Conservation (phyloP, 2,888 invertebrate genomes). For the Cerceris rybyensis region DNA sequence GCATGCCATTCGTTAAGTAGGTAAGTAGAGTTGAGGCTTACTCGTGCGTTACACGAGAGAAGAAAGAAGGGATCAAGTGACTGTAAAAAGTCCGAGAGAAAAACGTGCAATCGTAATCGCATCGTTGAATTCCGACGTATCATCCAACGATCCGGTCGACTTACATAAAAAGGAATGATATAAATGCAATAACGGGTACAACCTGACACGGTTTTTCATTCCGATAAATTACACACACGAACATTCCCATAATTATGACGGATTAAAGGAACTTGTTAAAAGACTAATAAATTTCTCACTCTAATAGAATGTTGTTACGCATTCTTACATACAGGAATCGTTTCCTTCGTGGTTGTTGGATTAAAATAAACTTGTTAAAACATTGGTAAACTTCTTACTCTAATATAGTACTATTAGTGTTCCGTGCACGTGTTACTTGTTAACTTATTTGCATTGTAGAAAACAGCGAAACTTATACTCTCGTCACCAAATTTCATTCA, state of each 20-base stretch:
- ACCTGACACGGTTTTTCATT: slow-evolving; percentile 1
- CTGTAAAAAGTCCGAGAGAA: slow-evolving; percentile 16
- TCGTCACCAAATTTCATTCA: too few species aligned
- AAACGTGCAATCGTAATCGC: slow-evolving; percentile 43
- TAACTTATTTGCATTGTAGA: too few species aligned
- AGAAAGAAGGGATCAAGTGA: slow-evolving; percentile 39
- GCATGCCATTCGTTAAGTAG: slow-evolving; percentile 70
- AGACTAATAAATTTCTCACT: too few species aligned
- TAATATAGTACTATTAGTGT: too few species aligned
- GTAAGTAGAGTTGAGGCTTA: slow-evolving; percentile 71
- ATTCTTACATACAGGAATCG: too few species aligned
- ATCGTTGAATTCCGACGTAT: slow-evolving; percentile 36
- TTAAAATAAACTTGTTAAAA: too few species aligned
- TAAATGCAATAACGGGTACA: slow-evolving; percentile 18
- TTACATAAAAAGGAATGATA: slow-evolving; percentile 29
- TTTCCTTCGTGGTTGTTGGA: too few species aligned
- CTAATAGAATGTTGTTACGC: too few species aligned
- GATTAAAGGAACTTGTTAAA: not conserved
- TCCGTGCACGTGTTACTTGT: too few species aligned
- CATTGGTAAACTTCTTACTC: too few species aligned
- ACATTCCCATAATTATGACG: not conserved
- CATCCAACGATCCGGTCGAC: slow-evolving; percentile 28
- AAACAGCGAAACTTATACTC: too few species aligned
- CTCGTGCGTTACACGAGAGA: slow-evolving; percentile 66
- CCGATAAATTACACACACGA: not conserved